Evolutionary conservation across 2,113 vertebrate genomes (phyloP), one percentile per base, ranked within the genome.

Genomic region (Chaetodon trifascialis): DNA sequence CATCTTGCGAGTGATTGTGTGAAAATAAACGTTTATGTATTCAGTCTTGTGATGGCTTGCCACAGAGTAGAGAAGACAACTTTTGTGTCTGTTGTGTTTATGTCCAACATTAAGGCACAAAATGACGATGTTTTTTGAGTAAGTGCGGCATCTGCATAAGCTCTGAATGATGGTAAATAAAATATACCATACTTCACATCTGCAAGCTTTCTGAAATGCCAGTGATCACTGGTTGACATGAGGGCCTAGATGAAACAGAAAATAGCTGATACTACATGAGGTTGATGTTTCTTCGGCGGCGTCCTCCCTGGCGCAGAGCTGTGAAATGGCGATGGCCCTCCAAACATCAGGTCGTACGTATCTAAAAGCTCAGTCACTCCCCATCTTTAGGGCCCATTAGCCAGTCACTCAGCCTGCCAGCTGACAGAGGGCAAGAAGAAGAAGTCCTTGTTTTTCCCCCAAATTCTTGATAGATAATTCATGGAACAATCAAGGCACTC

Each of bases 361-460:
- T 80, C 72, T 75, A 70, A 88, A 75, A 75, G 40, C 70, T 56
- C 67, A 59, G 71, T 56, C 59, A 52, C 65, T 71, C 42, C 56
- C 44, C 52, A 60, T 88, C 73, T 72, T 64, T 40, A 25, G 80
- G 80, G 87, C 73, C 80, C 85, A 82, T 79, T 85, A 83, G 82
- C 75, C 54, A 76, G 40, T 63, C 73, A 64, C 79, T 85, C 65
- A 56, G 54, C 19, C 63, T 73, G 74, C 71, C 79, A 80, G 49
- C 80, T 83, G 73, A 80, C 68, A 77, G 7, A 0, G 59, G 56
- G 23, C 54, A 74, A 73, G 30, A 89, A 60, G 8, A 63, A 51
- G 36, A n/a, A 40, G 25, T 38, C 4, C 23, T 46, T 30, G 30
- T 46, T 49, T 23, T 1, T 10, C 38, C 16, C n/a, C 4, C 0